These are phyloP conservation scores for Carassius auratus DNA, from an alignment of 2,113 vertebrate species.

Conservation along the genomic window DNA sequence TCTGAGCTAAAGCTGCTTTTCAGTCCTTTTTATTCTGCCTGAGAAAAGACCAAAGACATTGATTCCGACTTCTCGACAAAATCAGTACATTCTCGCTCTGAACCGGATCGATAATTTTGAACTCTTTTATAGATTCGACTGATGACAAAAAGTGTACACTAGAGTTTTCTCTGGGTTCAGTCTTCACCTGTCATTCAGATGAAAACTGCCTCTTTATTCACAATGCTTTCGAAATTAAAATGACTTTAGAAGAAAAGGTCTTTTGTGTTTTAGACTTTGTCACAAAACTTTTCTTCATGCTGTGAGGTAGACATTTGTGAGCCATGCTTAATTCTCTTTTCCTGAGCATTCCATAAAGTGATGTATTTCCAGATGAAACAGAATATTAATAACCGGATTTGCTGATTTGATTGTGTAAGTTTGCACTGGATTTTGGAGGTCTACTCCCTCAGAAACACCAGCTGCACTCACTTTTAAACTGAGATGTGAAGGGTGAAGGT, in stretches of 20 bases:
- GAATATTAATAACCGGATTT: background rate
- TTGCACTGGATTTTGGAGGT: too few relatives aligned
- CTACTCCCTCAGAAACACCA: too few relatives aligned
- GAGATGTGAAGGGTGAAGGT: too few relatives aligned
- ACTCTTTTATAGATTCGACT: conserved; percentile 49
- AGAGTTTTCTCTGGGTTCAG: conserved; percentile 9
- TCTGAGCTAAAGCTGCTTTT: conserved; percentile 56
- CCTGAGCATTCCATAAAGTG: background rate
- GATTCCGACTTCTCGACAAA: conserved; percentile 55
- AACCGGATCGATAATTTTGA: conserved; percentile 57
- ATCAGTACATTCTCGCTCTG: conserved; percentile 40
- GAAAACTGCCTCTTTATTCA: background rate
- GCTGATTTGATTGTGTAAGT: too few relatives aligned
- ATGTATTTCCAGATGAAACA: background rate
- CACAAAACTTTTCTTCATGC: conserved; percentile 1
- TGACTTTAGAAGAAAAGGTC: background rate
- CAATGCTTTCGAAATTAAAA: background rate
- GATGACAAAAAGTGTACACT: conserved; percentile 24
- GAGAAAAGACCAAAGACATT: conserved; percentile 54
- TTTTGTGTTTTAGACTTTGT: background rate
- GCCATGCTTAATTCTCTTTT: background rate
- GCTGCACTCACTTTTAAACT: too few relatives aligned
- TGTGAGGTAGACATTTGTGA: background rate
- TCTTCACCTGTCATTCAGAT: conserved; percentile 28
- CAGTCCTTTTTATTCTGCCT: conserved; percentile 46